Evolutionary conservation across 2,113 vertebrate genomes (phyloP), one percentile per base, ranked within the genome.

Genomic region (Puffinus mauretanicus): DNA sequence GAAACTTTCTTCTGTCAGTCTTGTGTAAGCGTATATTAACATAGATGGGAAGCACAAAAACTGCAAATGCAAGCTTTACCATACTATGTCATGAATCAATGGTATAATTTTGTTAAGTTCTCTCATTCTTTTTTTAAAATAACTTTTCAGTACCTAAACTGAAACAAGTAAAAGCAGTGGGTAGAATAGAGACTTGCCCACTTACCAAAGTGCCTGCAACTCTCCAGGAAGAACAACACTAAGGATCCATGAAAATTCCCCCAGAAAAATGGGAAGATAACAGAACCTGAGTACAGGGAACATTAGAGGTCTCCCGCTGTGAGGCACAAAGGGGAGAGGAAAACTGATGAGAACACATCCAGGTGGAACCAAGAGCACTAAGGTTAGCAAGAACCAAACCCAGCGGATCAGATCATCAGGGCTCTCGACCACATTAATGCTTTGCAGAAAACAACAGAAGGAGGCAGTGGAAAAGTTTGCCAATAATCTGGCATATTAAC

Each of bases 391-490:
- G 57, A 86, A 89, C 22, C 65, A 88, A 83, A 95, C 72, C 25
- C 40, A 52, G 64, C 1, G 7, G 20, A 76, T 49, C 5, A 8
- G 61, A 82, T 81, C 75, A 64, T 51, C 36, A 4, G 52, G 57
- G 47, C 42, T 93, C 20, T 73, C 84, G 89, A 78, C 64, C 82
- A 88, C 79, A 88, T 44, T 49, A 92, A 54, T 67, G 19, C 52
- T 93, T 87, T 89, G 36, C 61, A 92, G 88, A 96, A 95, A 96
- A 95, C 44, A 97, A 73, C 64, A 75, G 60, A 73, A 88, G 66
- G 65, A 94, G 55, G 55, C 44, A 82, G 36, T 80, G 84, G 84
- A 93, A 75, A 93, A 79, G 38, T 94, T 85, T 96, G 92, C 38
- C 85, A 86, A 40, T 94, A 80, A 73, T 52, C 78, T 96, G 76